Evolutionary conservation across 2,113 vertebrate genomes (phyloP), one percentile per base, ranked within the genome.

Genomic region (Clarias macrocephalus): DNA sequence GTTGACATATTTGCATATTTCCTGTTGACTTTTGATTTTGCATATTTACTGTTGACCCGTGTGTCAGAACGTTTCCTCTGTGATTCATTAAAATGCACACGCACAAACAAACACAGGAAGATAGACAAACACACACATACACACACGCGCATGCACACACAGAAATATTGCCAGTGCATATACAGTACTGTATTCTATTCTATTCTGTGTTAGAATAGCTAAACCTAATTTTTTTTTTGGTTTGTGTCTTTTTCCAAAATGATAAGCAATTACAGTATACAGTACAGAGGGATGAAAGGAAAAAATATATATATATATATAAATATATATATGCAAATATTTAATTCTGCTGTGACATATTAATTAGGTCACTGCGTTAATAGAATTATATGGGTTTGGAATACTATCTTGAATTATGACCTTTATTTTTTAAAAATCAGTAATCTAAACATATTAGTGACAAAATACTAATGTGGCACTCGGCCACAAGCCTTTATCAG

Each of bases 1-100:
- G 73, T 66, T 66, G 72, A 85, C 84, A 85, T 65, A 85, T 85
- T 75, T 85, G 37, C 84, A 85, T 60, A 84, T 76, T 76, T 85
- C 70, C 60, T 85, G 60, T 76, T 85, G 84, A 85, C 59, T 76
- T 65, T 77, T 77, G n/a, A 65, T 19, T 85, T 16, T 77, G 59
- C 73, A 65, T 85, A 79, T 85, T 79, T 85, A 75, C 70, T 75
- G 23, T 76, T 57, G 70, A 76, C 76, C 54, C 11, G n/a, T 83
- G 62, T 82, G 81, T 54, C 30, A 37, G 54, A 37, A 76, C 63
- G 42, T 52, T 76, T 77, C n/a, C 30, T 33, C 21, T 42, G 13
- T 42, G 56, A 28, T 76, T 65, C 85, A 57, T 72, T 82, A 56
- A 59, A 65, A 56, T 81, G 30, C 48, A 83, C n/a, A 62, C 56